A percentile compares a stretch with the other conserved stretches of the same genome.
These are phyloP conservation scores for Cephalopterus ornatus DNA, from an alignment of 2,113 vertebrate species.

Conservation along the genomic window DNA sequence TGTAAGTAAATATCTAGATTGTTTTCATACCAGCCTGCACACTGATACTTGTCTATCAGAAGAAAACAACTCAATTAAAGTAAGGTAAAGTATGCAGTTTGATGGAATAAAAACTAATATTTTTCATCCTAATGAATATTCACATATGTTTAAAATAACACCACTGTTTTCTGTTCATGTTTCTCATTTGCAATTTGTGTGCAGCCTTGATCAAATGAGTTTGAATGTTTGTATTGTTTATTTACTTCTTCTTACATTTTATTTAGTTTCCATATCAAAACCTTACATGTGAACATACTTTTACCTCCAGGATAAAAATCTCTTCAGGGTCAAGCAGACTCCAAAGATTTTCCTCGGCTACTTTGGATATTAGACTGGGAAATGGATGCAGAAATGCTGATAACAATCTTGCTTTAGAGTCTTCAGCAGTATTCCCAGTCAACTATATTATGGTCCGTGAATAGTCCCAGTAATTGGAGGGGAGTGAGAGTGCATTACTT, in stretches of 20 bases:
- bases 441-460: not conserved
- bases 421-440: not conserved
- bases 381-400: not conserved
- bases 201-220: not conserved
- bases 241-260: not conserved
- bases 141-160: not conserved
- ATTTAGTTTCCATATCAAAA: not conserved
- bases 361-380: not conserved
- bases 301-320: not conserved
- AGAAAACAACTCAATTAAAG: not conserved
- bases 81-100: not conserved
- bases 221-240: not conserved
- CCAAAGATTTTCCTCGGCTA: not conserved
- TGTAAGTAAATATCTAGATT: not conserved
- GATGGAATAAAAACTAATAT: not conserved
- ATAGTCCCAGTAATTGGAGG: not conserved
- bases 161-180: not conserved
- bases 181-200: not conserved
- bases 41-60: not conserved
- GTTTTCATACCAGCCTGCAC: fast-evolving
- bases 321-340: not conserved
- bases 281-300: not conserved
- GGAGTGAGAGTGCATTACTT: fast-evolving
- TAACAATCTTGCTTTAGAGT: not conserved
- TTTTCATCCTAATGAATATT: not conserved